phyloP scores from a whole-genome alignment of 53 echinoderm and acorn worm genomes.

The Mesocentrotus franciscanus region DNA sequence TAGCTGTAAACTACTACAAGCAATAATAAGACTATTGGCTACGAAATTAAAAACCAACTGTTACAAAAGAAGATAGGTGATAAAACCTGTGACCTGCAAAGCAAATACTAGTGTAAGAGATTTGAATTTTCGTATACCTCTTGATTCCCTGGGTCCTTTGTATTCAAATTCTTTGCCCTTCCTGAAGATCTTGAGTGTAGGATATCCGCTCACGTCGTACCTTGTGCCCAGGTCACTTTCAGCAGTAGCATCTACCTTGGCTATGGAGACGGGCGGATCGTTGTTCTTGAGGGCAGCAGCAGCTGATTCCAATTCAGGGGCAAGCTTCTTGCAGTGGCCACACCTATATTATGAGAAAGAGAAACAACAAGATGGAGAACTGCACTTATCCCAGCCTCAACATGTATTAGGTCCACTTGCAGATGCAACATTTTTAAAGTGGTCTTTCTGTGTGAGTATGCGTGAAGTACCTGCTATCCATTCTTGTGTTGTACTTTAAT shows the following conservation, averaged over 20 bases:
- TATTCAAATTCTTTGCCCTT: constrained; percentile 91
- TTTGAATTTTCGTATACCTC: constrained; percentile 64
- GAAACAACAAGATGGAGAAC: background rate
- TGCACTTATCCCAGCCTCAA: background rate
- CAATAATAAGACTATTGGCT: no score
- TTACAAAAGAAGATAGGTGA: no score
- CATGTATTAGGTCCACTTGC: no score
- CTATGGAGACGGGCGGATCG: constrained; percentile 81
- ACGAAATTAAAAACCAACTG: no score
- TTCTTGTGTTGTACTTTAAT: no score
- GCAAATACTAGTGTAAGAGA: background rate
- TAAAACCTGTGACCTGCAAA: no score
- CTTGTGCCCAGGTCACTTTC: constrained; percentile 74
- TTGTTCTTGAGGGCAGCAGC: constrained; percentile 71
- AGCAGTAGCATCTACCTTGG: constrained; percentile 90
- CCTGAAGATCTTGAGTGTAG: constrained; percentile 89
- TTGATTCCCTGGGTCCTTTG: constrained; percentile 88
- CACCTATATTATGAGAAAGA: constrained; percentile 72
- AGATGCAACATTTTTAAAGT: no score
- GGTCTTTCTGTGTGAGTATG: no score
- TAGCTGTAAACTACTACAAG: no score
- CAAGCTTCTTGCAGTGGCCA: constrained; percentile 95
- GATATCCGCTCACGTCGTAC: constrained; percentile 90
- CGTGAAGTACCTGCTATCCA: no score
- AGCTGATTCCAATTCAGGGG: constrained; percentile 87